A percentile compares a stretch with the other conserved stretches of the same genome.
Conservation (phyloP, 1,140 invertebrate species). For the Belonocnema kinseyi region DNA sequence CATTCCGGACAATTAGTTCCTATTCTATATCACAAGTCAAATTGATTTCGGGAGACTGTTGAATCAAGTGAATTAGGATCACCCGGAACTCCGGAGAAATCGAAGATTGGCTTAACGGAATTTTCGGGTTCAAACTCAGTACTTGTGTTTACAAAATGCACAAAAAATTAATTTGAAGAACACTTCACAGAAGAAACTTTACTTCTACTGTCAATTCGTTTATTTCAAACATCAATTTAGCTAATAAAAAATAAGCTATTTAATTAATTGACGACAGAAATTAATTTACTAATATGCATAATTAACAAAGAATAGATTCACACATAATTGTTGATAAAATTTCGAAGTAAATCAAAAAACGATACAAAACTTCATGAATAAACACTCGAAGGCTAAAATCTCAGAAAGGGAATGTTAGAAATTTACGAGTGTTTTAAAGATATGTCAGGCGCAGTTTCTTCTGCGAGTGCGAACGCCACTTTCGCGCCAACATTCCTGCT, state of each 20-base stretch:
- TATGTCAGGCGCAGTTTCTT: constrained; percentile 5
- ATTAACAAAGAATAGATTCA: constrained; percentile 1
- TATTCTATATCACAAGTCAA: constrained; percentile 41
- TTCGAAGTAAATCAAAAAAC: constrained; percentile 19
- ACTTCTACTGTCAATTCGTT: no score
- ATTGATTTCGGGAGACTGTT: constrained; percentile 37
- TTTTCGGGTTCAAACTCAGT: no score
- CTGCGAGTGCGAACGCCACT: background rate
- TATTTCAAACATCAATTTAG: no score
- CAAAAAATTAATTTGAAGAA: background rate
- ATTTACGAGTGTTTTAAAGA: constrained; percentile 3
- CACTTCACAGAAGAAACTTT: background rate
- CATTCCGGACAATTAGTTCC: constrained; percentile 19
- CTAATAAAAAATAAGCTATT: background rate
- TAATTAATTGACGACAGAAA: background rate
- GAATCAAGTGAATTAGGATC: constrained; percentile 28
- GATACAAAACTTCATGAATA: constrained; percentile 15
- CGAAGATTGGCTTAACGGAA: background rate
- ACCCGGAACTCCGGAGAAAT: background rate
- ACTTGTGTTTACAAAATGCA: background rate
- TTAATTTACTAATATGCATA: background rate
- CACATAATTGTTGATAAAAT: background rate
- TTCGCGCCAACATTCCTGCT: constrained; percentile 7
- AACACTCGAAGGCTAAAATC: constrained; percentile 1
- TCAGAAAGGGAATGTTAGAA: constrained; percentile 8